A percentile compares a stretch with the other conserved stretches of the same genome.
These are phyloP conservation scores for Acanthurus leucopareius DNA, from an alignment of 2,797 vertebrate species.

Conservation along the genomic window DNA sequence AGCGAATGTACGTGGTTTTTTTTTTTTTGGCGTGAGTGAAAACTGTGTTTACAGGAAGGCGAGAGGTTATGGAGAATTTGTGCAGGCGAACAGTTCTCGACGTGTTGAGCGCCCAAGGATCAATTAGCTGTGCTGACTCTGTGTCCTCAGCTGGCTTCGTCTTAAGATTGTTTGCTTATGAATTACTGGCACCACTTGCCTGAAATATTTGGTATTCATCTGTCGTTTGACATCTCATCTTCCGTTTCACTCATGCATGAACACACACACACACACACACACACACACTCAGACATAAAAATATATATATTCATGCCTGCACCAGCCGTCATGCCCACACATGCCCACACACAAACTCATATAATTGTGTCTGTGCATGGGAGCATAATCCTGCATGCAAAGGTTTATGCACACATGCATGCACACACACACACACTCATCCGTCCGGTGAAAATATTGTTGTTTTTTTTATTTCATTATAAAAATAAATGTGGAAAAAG, in stretches of 20 bases:
- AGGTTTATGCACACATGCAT: not conserved
- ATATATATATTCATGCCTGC: no score
- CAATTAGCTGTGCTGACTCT: slow-evolving; percentile 24
- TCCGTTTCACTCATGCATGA: slow-evolving; percentile 3
- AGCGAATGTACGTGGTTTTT: not conserved
- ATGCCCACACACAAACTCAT: slow-evolving; percentile 2
- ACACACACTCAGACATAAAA: no score
- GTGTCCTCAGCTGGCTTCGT: slow-evolving; percentile 32
- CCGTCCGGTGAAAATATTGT: slow-evolving; percentile 18
- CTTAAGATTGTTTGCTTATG: slow-evolving; percentile 1
- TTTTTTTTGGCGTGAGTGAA: slow-evolving; percentile 32
- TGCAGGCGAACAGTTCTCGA: slow-evolving; percentile 22
- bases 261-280: slow-evolving; percentile 9
- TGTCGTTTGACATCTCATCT: slow-evolving; percentile 39
- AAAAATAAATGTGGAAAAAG: not conserved
- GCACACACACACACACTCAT: slow-evolving; percentile 9
- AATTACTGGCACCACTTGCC: slow-evolving; percentile 19
- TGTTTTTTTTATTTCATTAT: not conserved
- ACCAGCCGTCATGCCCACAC: slow-evolving; percentile 2
- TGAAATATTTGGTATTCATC: slow-evolving; percentile 43
- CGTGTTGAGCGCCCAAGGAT: slow-evolving; percentile 42
- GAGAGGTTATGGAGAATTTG: slow-evolving; percentile 11
- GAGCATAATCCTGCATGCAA: not conserved
- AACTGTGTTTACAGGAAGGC: slow-evolving; percentile 42
- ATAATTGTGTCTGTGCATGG: slow-evolving; percentile 19